These are phyloP conservation scores for Caenorhabditis doughertyi DNA, from an alignment of 2,888 invertebrate species.

Conservation along the genomic window DNA sequence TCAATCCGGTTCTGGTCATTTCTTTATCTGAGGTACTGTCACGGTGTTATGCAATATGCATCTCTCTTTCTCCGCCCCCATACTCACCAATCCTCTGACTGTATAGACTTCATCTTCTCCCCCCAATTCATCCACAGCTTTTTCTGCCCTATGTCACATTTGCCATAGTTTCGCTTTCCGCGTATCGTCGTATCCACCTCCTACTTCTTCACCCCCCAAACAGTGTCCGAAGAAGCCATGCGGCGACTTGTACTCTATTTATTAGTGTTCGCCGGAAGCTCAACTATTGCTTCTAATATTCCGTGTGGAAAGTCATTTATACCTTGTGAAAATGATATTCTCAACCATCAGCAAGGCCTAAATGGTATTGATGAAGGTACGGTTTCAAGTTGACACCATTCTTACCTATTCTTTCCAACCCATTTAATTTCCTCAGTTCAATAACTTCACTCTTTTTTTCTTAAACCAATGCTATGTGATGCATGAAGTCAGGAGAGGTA, in stretches of 20 bases:
- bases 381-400: background rate
- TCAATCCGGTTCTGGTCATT: conserved; percentile 61
- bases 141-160: conserved; percentile 65
- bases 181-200: conserved; percentile 17
- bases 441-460: background rate
- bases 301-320: conserved; percentile 81
- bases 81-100: conserved; percentile 32
- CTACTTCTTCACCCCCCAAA: background rate
- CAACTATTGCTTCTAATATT: conserved; percentile 68
- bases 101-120: conserved; percentile 46
- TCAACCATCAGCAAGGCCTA: conserved; percentile 61
- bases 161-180: conserved; percentile 62
- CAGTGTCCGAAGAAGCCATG: conserved; percentile 52
- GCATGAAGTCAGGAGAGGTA: no score
- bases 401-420: conserved; percentile 2
- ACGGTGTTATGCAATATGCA: conserved; percentile 63
- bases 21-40: conserved; percentile 64
- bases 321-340: conserved; percentile 76
- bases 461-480: no score
- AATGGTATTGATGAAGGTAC: conserved; percentile 56
- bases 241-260: conserved; percentile 60
- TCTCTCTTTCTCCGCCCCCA: conserved; percentile 25
- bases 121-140: conserved; percentile 29
- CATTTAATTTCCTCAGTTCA: conserved; percentile 17
- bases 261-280: conserved; percentile 51